Evolutionary conservation across 2,888 invertebrate species (phyloP).

Genomic region (Endomychus coccineus): DNA sequence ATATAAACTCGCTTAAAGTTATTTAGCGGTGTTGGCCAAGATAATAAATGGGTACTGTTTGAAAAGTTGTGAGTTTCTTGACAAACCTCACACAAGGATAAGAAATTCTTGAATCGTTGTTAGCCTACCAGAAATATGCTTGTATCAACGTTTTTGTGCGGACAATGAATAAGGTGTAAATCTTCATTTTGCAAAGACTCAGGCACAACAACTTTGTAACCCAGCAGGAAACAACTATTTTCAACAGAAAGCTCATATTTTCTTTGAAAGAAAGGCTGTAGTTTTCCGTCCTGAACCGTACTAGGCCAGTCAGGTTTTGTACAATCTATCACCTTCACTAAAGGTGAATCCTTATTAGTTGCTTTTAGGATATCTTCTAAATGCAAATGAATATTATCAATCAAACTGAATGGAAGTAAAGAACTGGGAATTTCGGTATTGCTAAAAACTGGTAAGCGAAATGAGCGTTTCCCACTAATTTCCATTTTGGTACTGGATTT

Average conservation of each 20-base stretch:
- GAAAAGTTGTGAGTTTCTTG: conserved; percentile 21
- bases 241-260: conserved; percentile 17
- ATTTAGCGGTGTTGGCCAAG: too few species aligned
- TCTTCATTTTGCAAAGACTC: conserved; percentile 11
- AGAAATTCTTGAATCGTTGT: conserved; percentile 19
- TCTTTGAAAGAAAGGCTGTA: conserved; percentile 17
- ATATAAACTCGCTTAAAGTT: too few species aligned
- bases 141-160: too few species aligned
- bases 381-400: conserved; percentile 7
- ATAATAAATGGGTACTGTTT: conserved; percentile 15
- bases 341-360: conserved; percentile 4
- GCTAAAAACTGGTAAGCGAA: conserved; percentile 10
- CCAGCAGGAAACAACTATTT: conserved; percentile 17
- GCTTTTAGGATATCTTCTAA: conserved; percentile 9
- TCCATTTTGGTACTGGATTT: too few species aligned
- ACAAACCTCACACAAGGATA: conserved; percentile 17
- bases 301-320: conserved; percentile 18
- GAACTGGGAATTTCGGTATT: background rate
- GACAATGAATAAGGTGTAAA: conserved; percentile 20
- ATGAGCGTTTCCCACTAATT: conserved; percentile 16
- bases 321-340: conserved; percentile 15
- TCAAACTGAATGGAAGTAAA: background rate
- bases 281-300: too few species aligned
- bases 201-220: conserved; percentile 20
- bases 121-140: conserved; percentile 23